Conservation (phyloP, 2,113 vertebrate species). For the Hemiscyllium ocellatum region DNA sequence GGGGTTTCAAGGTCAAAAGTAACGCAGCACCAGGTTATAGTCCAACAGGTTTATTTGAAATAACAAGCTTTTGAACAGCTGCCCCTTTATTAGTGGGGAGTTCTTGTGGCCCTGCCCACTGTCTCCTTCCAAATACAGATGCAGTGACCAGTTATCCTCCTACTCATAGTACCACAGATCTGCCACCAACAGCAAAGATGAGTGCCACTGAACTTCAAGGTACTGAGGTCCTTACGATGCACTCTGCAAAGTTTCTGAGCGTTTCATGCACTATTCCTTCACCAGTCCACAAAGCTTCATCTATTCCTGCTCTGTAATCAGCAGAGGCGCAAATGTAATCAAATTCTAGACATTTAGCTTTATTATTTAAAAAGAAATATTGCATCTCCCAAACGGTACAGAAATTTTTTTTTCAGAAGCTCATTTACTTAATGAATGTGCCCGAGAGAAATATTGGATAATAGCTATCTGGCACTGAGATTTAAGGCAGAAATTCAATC, state of each 20-base stretch:
- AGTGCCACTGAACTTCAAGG: neutral
- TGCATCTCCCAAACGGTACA: conserved; percentile 13
- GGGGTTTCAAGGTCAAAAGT: too few species aligned
- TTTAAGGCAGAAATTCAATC: conserved; percentile 33
- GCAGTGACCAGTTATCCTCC: neutral
- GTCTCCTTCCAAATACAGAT: neutral
- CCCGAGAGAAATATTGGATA: conserved; percentile 36
- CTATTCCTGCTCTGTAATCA: neutral
- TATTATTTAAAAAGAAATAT: conserved; percentile 33
- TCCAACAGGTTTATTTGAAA: too few species aligned
- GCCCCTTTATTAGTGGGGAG: too few species aligned
- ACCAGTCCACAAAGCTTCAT: neutral
- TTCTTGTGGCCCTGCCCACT: neutral
- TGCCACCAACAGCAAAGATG: neutral
- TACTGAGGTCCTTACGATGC: neutral
- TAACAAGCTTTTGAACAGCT: too few species aligned
- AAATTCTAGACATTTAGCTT: conserved; percentile 10
- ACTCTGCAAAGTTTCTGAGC: neutral
- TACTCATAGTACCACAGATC: neutral
- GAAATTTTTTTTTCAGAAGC: conserved; percentile 8
- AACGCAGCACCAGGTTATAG: too few species aligned
- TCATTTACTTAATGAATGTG: conserved; percentile 37
- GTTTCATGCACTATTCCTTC: neutral
- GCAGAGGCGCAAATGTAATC: conserved; percentile 26
- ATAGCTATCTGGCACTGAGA: conserved; percentile 30